Base-by-base conservation (phyloP, 2,797 vertebrate genomes). In the Bufotes viridis region DNA sequence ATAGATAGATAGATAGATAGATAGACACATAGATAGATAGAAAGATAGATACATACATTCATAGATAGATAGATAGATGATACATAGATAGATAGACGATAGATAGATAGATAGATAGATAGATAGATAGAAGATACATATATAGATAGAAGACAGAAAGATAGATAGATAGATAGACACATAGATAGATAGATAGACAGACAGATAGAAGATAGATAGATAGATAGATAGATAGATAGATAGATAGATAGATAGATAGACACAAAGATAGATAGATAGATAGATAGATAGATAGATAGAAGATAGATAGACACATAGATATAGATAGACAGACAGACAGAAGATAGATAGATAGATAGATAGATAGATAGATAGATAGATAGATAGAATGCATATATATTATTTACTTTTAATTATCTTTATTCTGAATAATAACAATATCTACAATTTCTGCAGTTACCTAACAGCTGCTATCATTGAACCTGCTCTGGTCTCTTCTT, bases 241-340 rank as follows among this genome's bases (percentile, higher is more conserved):
- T 72, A 74, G 2, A n/a, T 24, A 53, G 42, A 76, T 76, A 72
- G 74, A 76, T 51, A 53, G 13, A 34, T 6, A 17, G 8, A 51
- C 51, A 75, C 18, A 70, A 34, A 70, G 69, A 70, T 53, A 75
- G 18, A 75, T 75, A 51, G 7, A 67, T 69, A 69, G 65, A 69
- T 69, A 26, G 13, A 69, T 26, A 69, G 24, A 26, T 26, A 69
- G 24, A 69, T 69, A 26, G 2, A 24, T 24, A 67, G 22, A 11
- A n/a, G 9, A 65, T 65, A 11, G 63, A 69, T 26, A 11, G 63
- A 69, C 13, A 69, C 18, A 20, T 63, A 63, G 18, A 34, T 34
- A 34, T 18, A 20, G 18, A 63, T 22, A 80, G 57, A 80, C 20
- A 58, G 15, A 80, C 18, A 58, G 20, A 34, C 1, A 55, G 14